Base-by-base conservation (phyloP, 2,888 invertebrate genomes). In the Saturnia japonica region DNA sequence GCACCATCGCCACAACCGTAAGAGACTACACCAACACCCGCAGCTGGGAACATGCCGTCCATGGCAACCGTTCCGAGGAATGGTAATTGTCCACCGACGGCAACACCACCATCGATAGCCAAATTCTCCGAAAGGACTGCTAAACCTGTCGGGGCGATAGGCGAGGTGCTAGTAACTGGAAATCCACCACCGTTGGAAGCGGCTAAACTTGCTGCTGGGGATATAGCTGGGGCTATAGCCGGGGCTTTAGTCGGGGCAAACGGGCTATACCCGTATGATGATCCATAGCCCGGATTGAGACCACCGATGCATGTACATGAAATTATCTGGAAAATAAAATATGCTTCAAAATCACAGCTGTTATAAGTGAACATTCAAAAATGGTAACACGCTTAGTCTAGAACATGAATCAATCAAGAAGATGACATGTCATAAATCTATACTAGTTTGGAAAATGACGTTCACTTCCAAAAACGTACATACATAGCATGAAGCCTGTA, bases 101-200 rank as follows among this genome's bases (percentile, higher is more conserved):
- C 19, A 67, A 62, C 42, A 68, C 71, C 67, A 25, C 72, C 72
- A 16, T 71, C 71, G 16, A 71, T 71, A 0, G 71, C 28, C 68
- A 71, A 71, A 64, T 68, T 74, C 64, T 71, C 71, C 8, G 71
- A 71, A 28, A 71, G 64, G 64, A 72, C 70, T 67, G 62, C 73
- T 68, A 68, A 67, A 34, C 73, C 75, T 64, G 70, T 73, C 7
- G 81, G 78, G 7, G 76, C 72, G 25, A 79, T 73, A 1, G 80
- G 80, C 22, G 83, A 81, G n/a, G 77, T 74, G 68, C 80, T 81
- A 68, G 80, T 69, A 2, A 79, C 74, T 11, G 76, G 71, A 14
- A 83, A 73, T 11, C 72, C 73, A 9, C 77, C 77, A 1, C 78
- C 78, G 67, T 72, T 71, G 25, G 72, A 74, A 64, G 75, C 78